Conservation (phyloP, 1,140 invertebrate genomes). For the Laodelphax striatellus region DNA sequence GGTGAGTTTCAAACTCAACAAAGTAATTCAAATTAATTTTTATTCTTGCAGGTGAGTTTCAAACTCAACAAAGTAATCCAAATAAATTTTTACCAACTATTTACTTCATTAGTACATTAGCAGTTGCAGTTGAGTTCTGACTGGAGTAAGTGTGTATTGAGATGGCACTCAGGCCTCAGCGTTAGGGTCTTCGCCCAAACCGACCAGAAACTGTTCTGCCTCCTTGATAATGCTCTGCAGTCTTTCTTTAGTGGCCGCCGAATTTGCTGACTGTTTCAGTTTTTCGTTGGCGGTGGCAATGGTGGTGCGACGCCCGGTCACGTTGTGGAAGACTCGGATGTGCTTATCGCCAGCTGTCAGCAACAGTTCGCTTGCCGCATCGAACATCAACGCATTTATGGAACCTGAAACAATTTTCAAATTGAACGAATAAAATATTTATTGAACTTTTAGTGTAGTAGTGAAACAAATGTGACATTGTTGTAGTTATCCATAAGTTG, state of each 20-base stretch:
- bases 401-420: conserved; percentile 40
- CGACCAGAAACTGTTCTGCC: conserved; percentile 41
- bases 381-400: conserved; percentile 57
- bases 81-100: no score
- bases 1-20: no score
- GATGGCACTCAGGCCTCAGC: background rate
- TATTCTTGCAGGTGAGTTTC: no score
- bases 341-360: conserved; percentile 61
- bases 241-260: conserved; percentile 54
- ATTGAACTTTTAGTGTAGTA: no score
- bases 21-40: no score
- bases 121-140: no score
- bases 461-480: no score
- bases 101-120: no score
- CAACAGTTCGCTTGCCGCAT: conserved; percentile 59
- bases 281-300: conserved; percentile 52
- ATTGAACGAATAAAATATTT: no score
- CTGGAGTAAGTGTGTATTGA: no score
- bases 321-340: conserved; percentile 68
- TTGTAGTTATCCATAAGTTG: no score
- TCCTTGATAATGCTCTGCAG: conserved; percentile 55
- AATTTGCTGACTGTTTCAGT: conserved; percentile 39
- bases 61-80: no score
- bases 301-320: conserved; percentile 58
- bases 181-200: conserved; percentile 25